phyloP scores from a whole-genome alignment of 2,797 vertebrate genomes.

The Botia kubotai region DNA sequence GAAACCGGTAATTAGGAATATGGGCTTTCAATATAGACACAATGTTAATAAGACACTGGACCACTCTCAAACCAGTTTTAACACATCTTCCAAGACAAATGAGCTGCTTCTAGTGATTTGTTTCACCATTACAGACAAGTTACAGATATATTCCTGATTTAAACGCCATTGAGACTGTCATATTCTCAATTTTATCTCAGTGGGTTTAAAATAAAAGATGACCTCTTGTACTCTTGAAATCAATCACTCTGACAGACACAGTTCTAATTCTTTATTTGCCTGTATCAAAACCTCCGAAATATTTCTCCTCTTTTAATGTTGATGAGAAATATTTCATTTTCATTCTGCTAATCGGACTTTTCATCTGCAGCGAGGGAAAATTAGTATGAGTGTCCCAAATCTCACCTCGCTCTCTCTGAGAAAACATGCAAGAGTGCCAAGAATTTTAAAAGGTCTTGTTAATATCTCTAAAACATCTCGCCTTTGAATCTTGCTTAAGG shows the following conservation, averaged over 20 bases:
- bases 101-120: conserved; percentile 68
- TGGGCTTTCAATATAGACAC: conserved; percentile 43
- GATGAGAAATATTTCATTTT: conserved; percentile 54
- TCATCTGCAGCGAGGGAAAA: conserved; percentile 55
- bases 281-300: conserved; percentile 66
- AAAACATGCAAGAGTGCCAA: conserved; percentile 39
- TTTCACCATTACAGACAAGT: conserved; percentile 78
- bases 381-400: conserved; percentile 52
- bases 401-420: conserved; percentile 29
- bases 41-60: conserved; percentile 50
- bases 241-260: conserved; percentile 80
- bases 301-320: conserved; percentile 65
- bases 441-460: conserved; percentile 48
- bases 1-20: conserved; percentile 18
- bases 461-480: conserved; percentile 30
- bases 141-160: conserved; percentile 75
- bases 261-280: conserved; percentile 63
- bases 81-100: conserved; percentile 56
- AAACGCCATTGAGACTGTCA: conserved; percentile 76
- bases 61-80: conserved; percentile 47
- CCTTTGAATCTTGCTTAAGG: conserved; percentile 34
- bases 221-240: conserved; percentile 78
- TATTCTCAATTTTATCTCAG: conserved; percentile 81
- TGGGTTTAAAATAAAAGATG: conserved; percentile 78
- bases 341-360: conserved; percentile 59